Percentiles rank a stretch among this genome's conserved stretches.
Conservation (phyloP, 2,888 invertebrate species). For the Drosophila borealis region DNA sequence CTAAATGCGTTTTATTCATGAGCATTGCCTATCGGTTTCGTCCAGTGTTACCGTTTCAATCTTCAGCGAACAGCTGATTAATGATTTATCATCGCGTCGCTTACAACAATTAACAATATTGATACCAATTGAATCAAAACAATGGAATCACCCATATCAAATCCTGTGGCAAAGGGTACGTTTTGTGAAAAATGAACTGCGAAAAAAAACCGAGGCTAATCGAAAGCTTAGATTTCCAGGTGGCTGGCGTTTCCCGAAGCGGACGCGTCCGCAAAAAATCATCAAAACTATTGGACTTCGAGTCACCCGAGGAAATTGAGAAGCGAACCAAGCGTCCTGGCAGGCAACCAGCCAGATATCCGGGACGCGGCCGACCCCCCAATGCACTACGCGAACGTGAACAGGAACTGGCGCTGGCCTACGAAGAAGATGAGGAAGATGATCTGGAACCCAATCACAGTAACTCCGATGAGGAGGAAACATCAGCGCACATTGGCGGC, state of each 20-base stretch:
- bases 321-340: constrained; percentile 64
- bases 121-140: constrained; percentile 35
- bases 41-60: constrained; percentile 15
- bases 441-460: constrained; percentile 26
- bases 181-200: not conserved
- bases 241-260: constrained; percentile 94
- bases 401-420: constrained; percentile 44
- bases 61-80: constrained; percentile 41
- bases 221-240: constrained; percentile 88
- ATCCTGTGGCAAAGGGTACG: constrained; percentile 36
- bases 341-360: constrained; percentile 51
- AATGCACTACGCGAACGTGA: constrained; percentile 59
- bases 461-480: constrained; percentile 31
- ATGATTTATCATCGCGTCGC: constrained; percentile 47
- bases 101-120: constrained; percentile 48
- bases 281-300: constrained; percentile 96
- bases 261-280: constrained; percentile 97
- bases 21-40: not conserved
- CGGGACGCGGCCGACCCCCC: constrained; percentile 63
- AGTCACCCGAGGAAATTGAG: constrained; percentile 94
- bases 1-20: not conserved
- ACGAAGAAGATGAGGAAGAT: constrained; percentile 33
- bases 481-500: constrained; percentile 16
- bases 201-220: constrained; percentile 1
- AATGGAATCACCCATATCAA: constrained; percentile 48